Conservation (phyloP, 2,888 invertebrate species). For the Heliconius cydno region DNA sequence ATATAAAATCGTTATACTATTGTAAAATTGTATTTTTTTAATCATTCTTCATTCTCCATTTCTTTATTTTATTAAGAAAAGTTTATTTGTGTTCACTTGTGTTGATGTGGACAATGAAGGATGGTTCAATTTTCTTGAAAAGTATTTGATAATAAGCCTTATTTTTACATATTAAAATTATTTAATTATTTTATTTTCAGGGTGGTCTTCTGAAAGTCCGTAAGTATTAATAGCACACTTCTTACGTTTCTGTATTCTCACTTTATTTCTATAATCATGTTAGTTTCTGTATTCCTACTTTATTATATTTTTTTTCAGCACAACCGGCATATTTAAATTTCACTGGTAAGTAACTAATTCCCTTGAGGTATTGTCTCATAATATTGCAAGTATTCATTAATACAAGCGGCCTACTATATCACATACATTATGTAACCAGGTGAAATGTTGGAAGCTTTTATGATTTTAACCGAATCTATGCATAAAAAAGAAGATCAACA, state of each 20-base stretch:
- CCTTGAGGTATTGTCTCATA: conserved; percentile 2
- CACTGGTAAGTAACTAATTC: conserved; percentile 62
- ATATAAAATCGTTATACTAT: conserved; percentile 44
- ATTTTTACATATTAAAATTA: conserved; percentile 28
- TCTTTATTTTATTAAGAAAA: conserved; percentile 28
- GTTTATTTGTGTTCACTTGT: conserved; percentile 69
- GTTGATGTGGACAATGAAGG: conserved; percentile 71
- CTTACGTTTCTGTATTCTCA: not conserved
- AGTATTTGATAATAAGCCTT: conserved; percentile 7
- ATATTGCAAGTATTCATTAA: no score
- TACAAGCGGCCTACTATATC: not conserved
- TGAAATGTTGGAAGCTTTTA: conserved; percentile 67
- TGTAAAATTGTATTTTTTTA: conserved; percentile 35
- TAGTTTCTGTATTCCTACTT: not conserved
- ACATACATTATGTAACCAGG: conserved; percentile 52
- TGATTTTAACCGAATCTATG: conserved; percentile 65
- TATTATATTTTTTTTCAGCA: conserved; percentile 54
- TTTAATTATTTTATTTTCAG: conserved; percentile 56
- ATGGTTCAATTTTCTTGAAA: conserved; percentile 52
- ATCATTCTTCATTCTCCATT: conserved; percentile 72
- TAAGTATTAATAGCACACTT: conserved; percentile 41
- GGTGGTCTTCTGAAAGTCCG: conserved; percentile 56
- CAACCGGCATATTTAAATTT: conserved; percentile 64
- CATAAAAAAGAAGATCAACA: conserved; percentile 58
- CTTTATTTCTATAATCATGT: not conserved